Conservation (phyloP, 2,888 invertebrate species). For the Noctua fimbriata region DNA sequence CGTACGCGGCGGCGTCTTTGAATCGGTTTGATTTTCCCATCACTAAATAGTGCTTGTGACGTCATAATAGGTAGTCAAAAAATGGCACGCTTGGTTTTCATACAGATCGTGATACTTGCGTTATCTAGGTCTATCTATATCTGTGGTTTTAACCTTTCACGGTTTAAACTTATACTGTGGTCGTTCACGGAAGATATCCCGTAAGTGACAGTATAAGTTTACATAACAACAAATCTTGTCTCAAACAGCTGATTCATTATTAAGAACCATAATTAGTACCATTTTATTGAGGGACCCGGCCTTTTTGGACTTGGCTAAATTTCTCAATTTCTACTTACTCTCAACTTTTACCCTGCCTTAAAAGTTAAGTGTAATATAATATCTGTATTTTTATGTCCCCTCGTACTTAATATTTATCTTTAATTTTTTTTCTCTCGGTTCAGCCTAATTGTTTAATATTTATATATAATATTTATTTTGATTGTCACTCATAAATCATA, state of each 20-base stretch:
- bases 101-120: too few relatives aligned
- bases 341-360: not conserved
- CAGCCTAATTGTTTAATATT: not conserved
- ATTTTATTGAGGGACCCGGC: not conserved
- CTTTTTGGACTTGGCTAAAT: not conserved
- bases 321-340: not conserved
- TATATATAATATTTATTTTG: not conserved
- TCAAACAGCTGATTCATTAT: not conserved
- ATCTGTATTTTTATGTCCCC: not conserved
- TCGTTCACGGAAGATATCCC: too few relatives aligned
- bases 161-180: too few relatives aligned
- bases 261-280: not conserved
- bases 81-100: too few relatives aligned
- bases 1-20: too few relatives aligned
- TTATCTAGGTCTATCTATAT: too few relatives aligned
- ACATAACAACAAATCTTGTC: not conserved
- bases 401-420: slow-evolving; percentile 38
- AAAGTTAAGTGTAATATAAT: not conserved
- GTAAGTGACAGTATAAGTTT: too few relatives aligned
- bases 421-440: not conserved
- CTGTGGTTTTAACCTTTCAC: too few relatives aligned
- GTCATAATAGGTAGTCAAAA: too few relatives aligned
- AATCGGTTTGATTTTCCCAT: too few relatives aligned
- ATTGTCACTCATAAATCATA: not conserved
- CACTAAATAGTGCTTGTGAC: too few relatives aligned